Conservation (phyloP, 2,888 invertebrate genomes). For the Steinernema carpocapsae region DNA sequence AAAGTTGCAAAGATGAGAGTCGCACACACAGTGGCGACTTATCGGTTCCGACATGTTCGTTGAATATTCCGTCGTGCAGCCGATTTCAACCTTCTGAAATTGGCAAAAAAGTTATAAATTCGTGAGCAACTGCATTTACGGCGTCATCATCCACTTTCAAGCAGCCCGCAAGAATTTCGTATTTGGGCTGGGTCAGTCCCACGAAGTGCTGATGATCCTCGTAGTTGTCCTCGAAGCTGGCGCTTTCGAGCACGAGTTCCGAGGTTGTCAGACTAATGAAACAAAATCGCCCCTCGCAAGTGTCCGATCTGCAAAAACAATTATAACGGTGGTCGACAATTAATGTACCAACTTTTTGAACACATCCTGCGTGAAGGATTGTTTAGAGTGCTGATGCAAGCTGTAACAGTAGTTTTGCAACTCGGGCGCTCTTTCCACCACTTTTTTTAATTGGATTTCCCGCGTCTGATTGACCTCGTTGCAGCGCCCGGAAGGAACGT, state of each 20-base stretch:
- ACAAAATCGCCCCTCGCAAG: conserved; percentile 68
- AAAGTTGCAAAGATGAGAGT: conserved; percentile 66
- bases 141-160: conserved; percentile 65
- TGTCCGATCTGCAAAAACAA: conserved; percentile 56
- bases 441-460: conserved; percentile 59
- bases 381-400: conserved; percentile 57
- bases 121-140: conserved; percentile 42
- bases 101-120: background rate
- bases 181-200: conserved; percentile 55
- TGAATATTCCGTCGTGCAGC: conserved; percentile 65
- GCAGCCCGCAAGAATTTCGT: conserved; percentile 65
- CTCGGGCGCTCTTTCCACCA: conserved; percentile 57
- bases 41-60: conserved; percentile 55
- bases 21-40: conserved; percentile 65
- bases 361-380: conserved; percentile 61
- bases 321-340: conserved; percentile 24
- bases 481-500: conserved; percentile 62
- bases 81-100: conserved; percentile 61
- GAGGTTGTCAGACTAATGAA: conserved; percentile 65
- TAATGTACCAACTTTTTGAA: conserved; percentile 59
- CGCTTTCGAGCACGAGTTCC: conserved; percentile 63
- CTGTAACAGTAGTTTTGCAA: conserved; percentile 66
- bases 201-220: conserved; percentile 59
- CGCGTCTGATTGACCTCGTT: conserved; percentile 61
- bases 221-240: conserved; percentile 54